These are phyloP conservation scores for Daboia siamensis DNA, from an alignment of 2,113 vertebrate species.

Conservation along the genomic window DNA sequence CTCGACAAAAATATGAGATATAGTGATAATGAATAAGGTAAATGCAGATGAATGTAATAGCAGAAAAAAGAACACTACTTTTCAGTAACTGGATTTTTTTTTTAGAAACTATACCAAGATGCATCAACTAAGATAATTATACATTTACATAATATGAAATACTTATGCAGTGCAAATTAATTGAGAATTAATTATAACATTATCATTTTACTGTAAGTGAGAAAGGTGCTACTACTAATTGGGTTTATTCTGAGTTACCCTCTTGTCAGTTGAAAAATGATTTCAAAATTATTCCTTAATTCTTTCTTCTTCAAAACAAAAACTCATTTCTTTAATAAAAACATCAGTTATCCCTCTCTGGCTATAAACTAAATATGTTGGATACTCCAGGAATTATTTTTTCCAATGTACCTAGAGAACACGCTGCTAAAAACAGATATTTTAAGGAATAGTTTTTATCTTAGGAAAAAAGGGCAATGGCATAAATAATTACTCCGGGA, in stretches of 20 bases:
- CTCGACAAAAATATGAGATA: not conserved
- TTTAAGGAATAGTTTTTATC: not conserved
- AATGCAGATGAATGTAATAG: not conserved
- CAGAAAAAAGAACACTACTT: not conserved
- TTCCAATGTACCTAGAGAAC: not conserved
- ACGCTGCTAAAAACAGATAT: not conserved
- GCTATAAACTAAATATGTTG: not conserved
- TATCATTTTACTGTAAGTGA: not conserved
- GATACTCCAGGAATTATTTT: not conserved
- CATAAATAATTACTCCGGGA: not conserved
- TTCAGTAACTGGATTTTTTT: not conserved
- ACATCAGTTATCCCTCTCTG: not conserved
- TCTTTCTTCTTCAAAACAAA: not conserved
- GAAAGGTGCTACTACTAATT: not conserved
- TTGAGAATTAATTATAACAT: not conserved
- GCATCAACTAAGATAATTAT: not conserved
- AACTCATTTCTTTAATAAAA: not conserved
- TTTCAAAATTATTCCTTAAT: not conserved
- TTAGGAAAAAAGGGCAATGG: not conserved
- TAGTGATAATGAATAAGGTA: not conserved
- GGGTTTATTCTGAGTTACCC: not conserved
- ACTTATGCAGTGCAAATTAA: not conserved
- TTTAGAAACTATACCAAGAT: not conserved
- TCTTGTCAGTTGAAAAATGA: not conserved
- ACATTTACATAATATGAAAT: not conserved